Evolutionary conservation across 2,888 invertebrate species (phyloP).

Genomic region (Hirtodrosophila histrioides): DNA sequence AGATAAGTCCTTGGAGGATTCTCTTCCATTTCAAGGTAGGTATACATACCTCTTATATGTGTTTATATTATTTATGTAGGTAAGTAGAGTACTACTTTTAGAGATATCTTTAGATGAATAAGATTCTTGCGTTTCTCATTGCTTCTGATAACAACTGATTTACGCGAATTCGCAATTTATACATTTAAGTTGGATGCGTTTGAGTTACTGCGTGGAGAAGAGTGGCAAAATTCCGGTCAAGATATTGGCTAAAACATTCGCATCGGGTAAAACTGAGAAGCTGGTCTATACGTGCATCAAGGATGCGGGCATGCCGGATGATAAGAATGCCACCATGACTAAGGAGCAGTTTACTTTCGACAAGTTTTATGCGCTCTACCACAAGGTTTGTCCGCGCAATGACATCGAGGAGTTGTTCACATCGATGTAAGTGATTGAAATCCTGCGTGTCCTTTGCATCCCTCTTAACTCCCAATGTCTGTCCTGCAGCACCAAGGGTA

Average conservation of each 20-base stretch:
- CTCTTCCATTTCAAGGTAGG: conserved; percentile 5
- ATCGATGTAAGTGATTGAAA: conserved; percentile 91
- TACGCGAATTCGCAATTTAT: background rate
- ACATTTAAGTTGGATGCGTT: conserved; percentile 96
- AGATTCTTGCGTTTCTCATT: background rate
- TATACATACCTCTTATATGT: background rate
- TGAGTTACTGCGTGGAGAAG: conserved; percentile 96
- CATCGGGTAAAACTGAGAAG: conserved; percentile 99
- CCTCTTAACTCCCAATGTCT: background rate
- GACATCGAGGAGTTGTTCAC: conserved; percentile 99
- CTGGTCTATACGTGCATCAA: conserved; percentile 98
- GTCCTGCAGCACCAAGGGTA: conserved; percentile 91
- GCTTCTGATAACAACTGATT: conserved; percentile 1
- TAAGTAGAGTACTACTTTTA: too few species aligned
- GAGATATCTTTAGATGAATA: too few species aligned
- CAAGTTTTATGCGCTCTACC: conserved; percentile 98
- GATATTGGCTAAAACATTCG: conserved; percentile 98
- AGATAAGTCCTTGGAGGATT: too few species aligned
- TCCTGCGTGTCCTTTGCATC: background rate
- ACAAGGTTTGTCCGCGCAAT: conserved; percentile 99
- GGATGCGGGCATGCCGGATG: conserved; percentile 96
- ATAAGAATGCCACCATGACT: conserved; percentile 98
- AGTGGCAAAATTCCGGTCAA: conserved; percentile 98
- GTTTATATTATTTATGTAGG: background rate
- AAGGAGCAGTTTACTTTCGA: conserved; percentile 98